Evolutionary conservation across 2,113 vertebrate genomes (phyloP), one percentile per base, ranked within the genome.

Genomic region (Mirza zaza): DNA sequence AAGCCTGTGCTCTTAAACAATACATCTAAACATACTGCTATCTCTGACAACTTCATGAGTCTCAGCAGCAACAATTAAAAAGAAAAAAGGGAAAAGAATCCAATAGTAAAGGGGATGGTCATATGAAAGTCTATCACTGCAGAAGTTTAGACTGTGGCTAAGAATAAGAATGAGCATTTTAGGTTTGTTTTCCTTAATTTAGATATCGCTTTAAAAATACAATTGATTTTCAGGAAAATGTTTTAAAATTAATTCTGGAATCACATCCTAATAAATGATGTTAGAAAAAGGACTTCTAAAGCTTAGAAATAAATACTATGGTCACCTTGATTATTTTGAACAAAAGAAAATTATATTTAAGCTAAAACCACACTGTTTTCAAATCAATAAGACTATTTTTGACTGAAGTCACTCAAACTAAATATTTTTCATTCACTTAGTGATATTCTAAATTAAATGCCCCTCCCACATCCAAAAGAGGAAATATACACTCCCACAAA

Each of bases 341-440:
- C 17, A 92, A 87, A 96, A 92, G 8, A 45, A 68, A 87, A 77
- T 68, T 9, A 36, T 29, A 81, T 42, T 90, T 90, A 92, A 90
- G 57, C n/a, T 92, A 93, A 87, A 89, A 73, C 18, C 8, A 57
- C 50, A 52, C 18, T 88, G 42, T 81, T 97, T 96, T 96, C 59
- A 95, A 17, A 76, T 36, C 68, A 94, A 63, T 45, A 82, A 75
- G 18, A 91, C 48, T 39, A 73, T 87, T 52, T 79, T 94, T 70
- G 21, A 5, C 71, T 93, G 13, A 93, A 96, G 93, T 93, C 42
- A 96, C 82, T 80, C 42, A 73, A 59, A 92, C 8, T 81, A 94
- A 96, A 91, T 23, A 61, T 91, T 77, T 82, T 91, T 61, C 15
- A 65, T 65, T 61, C 25, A 50, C 61, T 94, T 68, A 59, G 25